Evolutionary conservation across 2,888 invertebrate genomes (phyloP), one percentile per base, ranked within the genome.

Genomic region (Hyalella azteca): DNA sequence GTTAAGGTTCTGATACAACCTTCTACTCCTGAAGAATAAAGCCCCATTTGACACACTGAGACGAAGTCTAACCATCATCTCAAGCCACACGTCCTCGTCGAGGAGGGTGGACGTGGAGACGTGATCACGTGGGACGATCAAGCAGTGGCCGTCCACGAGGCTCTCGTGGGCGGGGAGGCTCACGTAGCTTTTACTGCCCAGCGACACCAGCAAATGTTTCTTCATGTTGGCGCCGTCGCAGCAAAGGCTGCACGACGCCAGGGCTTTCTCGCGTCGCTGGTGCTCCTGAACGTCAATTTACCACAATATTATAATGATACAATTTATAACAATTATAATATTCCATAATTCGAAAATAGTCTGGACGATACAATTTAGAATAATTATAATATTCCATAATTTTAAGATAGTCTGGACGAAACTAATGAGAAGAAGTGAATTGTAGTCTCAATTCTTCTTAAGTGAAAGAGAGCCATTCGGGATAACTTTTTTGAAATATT

Each of bases 21-120:
- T n/a, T n/a, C n/a, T n/a, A n/a, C n/a, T n/a, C n/a, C 49, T 4
- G 49, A 49, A 9, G 49, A 49, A 4, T 49, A 49, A 49, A 49
- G 22, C 19, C 49, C 15, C 49, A 49, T 49, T 49, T 49, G 7
- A 13, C 15, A 49, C 49, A 4, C 49, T 49, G 15, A 45, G 15
- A 49, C 45, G 45, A 45, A 49, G 49, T 4, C 75, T 39, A 32
- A 83, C 93, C 89, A 91, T 90, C 81, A 98, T 90, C 89, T 97
- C 97, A 81, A 91, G 91, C 95, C 95, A 98, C 73, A 95, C 93
- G 89, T 98, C 96, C 90, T 98, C 98, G 89, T 98, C 98, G 59
- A 96, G 87, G 84, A 93, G 91, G 0, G 96, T 95, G 49, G 92
- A 91, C 87, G 95, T 94, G 2, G 92, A 87, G 0, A 91, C 89